These are phyloP conservation scores for Tamias sibiricus DNA, from an alignment of 2,113 vertebrate species.

Conservation along the genomic window DNA sequence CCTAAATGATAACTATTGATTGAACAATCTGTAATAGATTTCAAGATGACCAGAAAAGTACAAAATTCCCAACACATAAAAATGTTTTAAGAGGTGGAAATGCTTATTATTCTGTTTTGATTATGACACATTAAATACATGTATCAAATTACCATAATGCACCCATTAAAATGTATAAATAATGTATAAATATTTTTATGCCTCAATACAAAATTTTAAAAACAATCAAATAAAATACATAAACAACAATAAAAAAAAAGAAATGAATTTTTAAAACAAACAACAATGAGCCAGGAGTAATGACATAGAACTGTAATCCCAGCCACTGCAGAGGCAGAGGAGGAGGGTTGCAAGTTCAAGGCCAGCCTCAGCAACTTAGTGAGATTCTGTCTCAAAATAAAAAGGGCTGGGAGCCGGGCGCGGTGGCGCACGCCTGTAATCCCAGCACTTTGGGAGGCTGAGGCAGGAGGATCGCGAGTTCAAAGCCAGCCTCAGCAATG, in stretches of 20 bases:
- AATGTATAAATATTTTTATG: not conserved
- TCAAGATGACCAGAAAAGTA: not conserved
- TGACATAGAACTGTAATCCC: not conserved
- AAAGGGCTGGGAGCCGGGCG: not conserved
- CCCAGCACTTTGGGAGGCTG: no score
- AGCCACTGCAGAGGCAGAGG: not conserved
- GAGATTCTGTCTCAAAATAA: not conserved
- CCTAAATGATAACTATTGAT: not conserved
- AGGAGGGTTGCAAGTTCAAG: not conserved
- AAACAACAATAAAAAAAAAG: not conserved
- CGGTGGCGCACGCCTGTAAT: no score
- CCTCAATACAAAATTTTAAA: not conserved
- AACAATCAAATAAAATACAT: not conserved
- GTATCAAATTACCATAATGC: not conserved
- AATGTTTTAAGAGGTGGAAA: not conserved
- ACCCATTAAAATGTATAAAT: no score
- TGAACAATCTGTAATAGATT: not conserved
- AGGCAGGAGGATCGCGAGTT: no score
- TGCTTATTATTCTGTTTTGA: not conserved
- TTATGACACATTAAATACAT: not conserved
- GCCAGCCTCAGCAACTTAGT: not conserved
- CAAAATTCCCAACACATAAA: not conserved
- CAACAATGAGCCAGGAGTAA: not conserved
- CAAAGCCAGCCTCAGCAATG: no score
- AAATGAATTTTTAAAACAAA: constrained; percentile 26